Percentiles rank a stretch among this genome's conserved stretches.
These are phyloP conservation scores for Myxocyprinus asiaticus DNA, from an alignment of 2,113 vertebrate species.

Conservation along the genomic window DNA sequence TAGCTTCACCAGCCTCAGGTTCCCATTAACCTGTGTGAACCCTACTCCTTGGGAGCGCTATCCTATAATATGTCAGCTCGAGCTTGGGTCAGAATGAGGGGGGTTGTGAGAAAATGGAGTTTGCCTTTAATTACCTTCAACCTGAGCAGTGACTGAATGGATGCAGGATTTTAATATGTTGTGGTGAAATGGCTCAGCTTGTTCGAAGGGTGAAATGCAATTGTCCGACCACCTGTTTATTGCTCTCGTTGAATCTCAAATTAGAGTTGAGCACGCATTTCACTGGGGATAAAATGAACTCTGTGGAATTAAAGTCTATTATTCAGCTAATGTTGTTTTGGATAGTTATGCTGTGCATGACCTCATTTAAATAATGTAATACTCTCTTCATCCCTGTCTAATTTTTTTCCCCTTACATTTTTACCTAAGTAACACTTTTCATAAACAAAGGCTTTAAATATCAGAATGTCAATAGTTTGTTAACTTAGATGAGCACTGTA, in stretches of 20 bases:
- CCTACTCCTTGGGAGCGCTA: slow-evolving; percentile 56
- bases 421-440: too few species aligned
- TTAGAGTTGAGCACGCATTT: neutral
- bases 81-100: slow-evolving; percentile 61
- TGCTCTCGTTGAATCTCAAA: neutral
- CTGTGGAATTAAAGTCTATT: neutral
- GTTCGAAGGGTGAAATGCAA: neutral
- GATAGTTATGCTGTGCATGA: neutral
- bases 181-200: neutral
- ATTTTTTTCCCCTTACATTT: neutral
- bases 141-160: slow-evolving; percentile 18
- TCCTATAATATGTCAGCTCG: slow-evolving; percentile 70
- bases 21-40: slow-evolving; percentile 74
- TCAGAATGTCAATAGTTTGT: neutral
- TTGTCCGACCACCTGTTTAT: slow-evolving; percentile 24
- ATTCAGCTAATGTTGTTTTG: neutral
- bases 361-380: neutral
- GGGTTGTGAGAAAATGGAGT: slow-evolving; percentile 71
- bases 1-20: slow-evolving; percentile 49
- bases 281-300: neutral
- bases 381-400: neutral
- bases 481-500: too few species aligned
- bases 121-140: slow-evolving; percentile 71
- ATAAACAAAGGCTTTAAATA: neutral
- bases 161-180: slow-evolving; percentile 13